Base-by-base conservation (phyloP, 2,113 vertebrate species). In the Cynoglossus semilaevis region DNA sequence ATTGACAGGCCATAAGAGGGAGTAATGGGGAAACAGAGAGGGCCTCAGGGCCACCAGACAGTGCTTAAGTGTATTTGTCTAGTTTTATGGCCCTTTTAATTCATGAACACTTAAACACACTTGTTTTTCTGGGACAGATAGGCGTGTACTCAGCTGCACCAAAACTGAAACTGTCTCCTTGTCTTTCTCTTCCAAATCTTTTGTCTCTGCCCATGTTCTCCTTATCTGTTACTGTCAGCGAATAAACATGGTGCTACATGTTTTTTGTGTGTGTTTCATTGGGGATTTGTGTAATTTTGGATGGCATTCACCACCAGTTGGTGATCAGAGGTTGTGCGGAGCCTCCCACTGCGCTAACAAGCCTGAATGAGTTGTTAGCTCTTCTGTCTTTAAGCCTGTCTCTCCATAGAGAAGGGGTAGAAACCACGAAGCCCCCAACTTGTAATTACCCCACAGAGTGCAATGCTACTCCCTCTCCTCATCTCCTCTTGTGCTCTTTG, bases 371-470 rank as follows among this genome's bases (percentile, higher is more conserved):
- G 83, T 83, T 81, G 85, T 86, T 86, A 85, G 86, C 77, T 69
- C 72, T 64, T 63, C 76, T 73, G 76, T 82, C 83, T 82, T 72
- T 83, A 85, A 85, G 80, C 67, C 63, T 67, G 51, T 63, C 70
- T 77, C 56, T 78, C 57, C 65, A 61, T 58, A 75, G 76, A 79
- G 71, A 78, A 54, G 69, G 56, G 76, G 46, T 50, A 61, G 65
- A 78, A 85, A 77, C 58, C 65, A 65, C 55, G 73, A 72, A 87
- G 70, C 81, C 71, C 22, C 73, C 68, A 66, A 72, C 72, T 58
- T 64, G 68, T 84, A 88, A 90, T 88, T 88, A 88, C 83, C 83
- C 86, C 82, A 76, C 72, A 71, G 81, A 85, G 85, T 58, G 74
- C 69, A 80, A 74, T 82, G 65, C 44, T 63, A 60, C 69, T 78